phyloP scores from a whole-genome alignment of 1,140 invertebrate species.

The Bombus confusus region DNA sequence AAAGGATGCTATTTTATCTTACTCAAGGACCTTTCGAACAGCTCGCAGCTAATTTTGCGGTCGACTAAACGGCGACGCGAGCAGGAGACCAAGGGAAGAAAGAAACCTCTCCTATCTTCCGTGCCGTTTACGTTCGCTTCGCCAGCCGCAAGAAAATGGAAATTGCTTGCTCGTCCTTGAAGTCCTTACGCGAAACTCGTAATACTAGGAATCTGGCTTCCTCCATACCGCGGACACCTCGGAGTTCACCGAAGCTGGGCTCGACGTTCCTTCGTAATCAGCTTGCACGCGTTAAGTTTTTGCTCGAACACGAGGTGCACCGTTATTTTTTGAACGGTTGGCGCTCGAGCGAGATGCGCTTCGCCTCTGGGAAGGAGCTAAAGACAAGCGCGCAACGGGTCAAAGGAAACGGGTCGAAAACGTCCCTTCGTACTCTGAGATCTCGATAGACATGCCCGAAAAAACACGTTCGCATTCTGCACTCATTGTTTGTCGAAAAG shows the following conservation, averaged over 20 bases:
- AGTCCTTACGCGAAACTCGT: constrained; percentile 63
- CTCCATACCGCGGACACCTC: not conserved
- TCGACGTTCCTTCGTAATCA: constrained; percentile 5
- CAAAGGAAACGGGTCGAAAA: constrained; percentile 6
- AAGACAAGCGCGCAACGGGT: not conserved
- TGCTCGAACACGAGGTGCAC: not conserved
- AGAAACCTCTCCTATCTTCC: constrained; percentile 46
- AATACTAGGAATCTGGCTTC: constrained; percentile 43
- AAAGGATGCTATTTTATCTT: constrained; percentile 69
- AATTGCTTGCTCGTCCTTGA: constrained; percentile 65
- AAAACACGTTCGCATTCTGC: not conserved
- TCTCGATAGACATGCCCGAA: not conserved
- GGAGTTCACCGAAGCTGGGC: not conserved
- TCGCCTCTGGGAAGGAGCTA: not conserved
- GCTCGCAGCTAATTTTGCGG: constrained; percentile 71
- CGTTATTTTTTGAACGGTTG: not conserved
- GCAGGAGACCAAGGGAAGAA: constrained; percentile 47
- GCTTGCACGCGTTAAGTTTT: constrained; percentile 26
- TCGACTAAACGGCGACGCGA: constrained; percentile 69
- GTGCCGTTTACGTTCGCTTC: constrained; percentile 56
- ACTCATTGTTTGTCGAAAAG: not conserved
- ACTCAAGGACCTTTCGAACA: constrained; percentile 61
- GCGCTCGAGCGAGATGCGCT: too few relatives aligned
- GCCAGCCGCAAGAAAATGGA: constrained; percentile 68
- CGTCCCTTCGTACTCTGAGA: not conserved